phyloP scores from a whole-genome alignment of 1,140 invertebrate species.

The Anastrepha ludens region DNA sequence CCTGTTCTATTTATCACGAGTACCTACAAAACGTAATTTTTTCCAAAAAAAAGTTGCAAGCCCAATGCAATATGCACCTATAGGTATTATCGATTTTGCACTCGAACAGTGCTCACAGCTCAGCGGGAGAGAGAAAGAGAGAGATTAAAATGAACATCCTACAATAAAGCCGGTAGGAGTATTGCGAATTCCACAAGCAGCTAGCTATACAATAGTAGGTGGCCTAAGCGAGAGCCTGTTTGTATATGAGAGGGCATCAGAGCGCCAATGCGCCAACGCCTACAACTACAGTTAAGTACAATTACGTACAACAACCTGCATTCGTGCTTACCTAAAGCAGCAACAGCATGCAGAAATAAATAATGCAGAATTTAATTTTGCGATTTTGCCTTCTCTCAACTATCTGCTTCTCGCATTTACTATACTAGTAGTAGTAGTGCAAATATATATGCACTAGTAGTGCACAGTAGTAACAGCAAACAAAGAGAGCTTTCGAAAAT shows the following conservation, averaged over 20 bases:
- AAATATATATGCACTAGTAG: too few relatives aligned
- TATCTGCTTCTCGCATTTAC: background rate
- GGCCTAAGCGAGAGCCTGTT: background rate
- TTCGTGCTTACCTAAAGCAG: background rate
- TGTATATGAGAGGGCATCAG: background rate
- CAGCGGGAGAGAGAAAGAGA: background rate
- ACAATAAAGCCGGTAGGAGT: background rate
- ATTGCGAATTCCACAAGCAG: background rate
- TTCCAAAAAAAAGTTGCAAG: background rate
- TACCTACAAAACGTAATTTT: conserved; percentile 30
- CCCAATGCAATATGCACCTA: conserved; percentile 18
- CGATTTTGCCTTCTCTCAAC: background rate
- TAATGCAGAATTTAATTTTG: background rate
- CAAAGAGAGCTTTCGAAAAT: background rate
- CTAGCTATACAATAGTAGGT: background rate
- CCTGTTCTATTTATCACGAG: conserved; percentile 42
- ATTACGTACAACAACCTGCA: background rate
- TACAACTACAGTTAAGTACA: conserved; percentile 30
- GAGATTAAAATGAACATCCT: background rate
- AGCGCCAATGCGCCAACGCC: conserved; percentile 14
- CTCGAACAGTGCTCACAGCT: background rate
- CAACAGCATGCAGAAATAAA: background rate
- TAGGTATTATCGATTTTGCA: conserved; percentile 47
- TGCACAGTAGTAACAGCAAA: background rate
- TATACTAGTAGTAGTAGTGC: background rate